Percentiles rank a stretch among this genome's conserved stretches.
Conservation (phyloP, 2,113 vertebrate genomes). For the Terrapene triunguis region DNA sequence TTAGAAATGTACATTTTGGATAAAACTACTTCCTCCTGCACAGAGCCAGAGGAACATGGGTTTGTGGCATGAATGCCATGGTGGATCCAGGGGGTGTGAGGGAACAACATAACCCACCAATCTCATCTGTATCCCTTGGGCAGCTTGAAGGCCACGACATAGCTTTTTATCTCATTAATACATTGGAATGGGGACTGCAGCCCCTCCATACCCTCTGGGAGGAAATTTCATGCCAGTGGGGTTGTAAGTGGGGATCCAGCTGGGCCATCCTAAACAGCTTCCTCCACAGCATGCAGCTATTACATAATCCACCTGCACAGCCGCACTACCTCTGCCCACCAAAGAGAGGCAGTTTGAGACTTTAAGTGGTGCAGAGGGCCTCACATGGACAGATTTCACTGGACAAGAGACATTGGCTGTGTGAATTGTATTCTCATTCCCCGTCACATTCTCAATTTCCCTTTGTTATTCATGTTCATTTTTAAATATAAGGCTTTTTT, state of each 20-base stretch:
- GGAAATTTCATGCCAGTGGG: background rate
- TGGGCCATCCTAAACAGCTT: background rate
- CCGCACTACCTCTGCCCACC: background rate
- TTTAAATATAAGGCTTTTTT: background rate
- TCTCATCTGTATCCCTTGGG: conserved; percentile 2
- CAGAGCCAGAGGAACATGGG: background rate
- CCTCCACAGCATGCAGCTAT: background rate
- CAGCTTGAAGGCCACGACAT: background rate
- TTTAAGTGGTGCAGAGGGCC: background rate
- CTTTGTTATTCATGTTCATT: background rate
- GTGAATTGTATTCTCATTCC: background rate
- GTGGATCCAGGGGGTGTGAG: background rate
- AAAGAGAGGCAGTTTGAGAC: background rate
- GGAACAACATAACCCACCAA: background rate
- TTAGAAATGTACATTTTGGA: background rate
- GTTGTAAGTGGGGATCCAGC: background rate
- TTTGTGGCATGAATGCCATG: fast-evolving
- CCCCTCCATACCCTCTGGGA: background rate
- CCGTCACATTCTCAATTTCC: background rate
- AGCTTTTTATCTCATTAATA: conserved; percentile 20
- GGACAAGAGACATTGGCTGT: background rate
- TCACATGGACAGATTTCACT: background rate
- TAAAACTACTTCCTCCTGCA: background rate
- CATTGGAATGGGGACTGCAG: background rate
- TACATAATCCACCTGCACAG: background rate